A percentile compares a stretch with the other conserved stretches of the same genome.
phyloP scores from a whole-genome alignment of 2,797 vertebrate genomes.

The Furcifer pardalis region DNA sequence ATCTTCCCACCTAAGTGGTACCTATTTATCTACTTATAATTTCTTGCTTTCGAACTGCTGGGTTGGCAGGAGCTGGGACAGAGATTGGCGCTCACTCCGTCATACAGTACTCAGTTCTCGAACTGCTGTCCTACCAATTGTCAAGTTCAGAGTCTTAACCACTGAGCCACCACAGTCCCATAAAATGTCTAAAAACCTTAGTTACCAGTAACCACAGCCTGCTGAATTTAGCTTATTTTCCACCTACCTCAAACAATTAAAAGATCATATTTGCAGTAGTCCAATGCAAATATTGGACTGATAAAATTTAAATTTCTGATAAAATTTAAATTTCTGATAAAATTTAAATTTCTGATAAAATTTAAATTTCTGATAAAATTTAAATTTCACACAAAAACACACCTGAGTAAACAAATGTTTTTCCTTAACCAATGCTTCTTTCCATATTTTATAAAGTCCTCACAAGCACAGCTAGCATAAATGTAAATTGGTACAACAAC shows the following conservation, averaged over 20 bases:
- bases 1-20: too few species aligned
- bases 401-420: not conserved
- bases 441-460: not conserved
- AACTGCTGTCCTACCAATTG: too few species aligned
- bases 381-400: slow-evolving; percentile 8
- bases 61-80: too few species aligned
- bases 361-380: not conserved
- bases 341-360: not conserved
- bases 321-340: not conserved
- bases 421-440: not conserved
- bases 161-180: too few species aligned
- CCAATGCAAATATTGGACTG: not conserved
- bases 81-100: too few species aligned
- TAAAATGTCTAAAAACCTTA: too few species aligned
- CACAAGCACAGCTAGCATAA: not conserved
- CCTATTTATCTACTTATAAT: too few species aligned
- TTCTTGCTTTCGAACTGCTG: too few species aligned
- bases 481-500: slow-evolving; percentile 33
- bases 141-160: too few species aligned
- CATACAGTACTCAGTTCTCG: too few species aligned
- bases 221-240: not conserved
- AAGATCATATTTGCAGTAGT: not conserved
- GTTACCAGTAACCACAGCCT: not conserved
- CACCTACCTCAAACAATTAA: not conserved
- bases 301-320: not conserved